These are phyloP conservation scores for Chiloscyllium plagiosum DNA, from an alignment of 2,113 vertebrate genomes.

Conservation along the genomic window DNA sequence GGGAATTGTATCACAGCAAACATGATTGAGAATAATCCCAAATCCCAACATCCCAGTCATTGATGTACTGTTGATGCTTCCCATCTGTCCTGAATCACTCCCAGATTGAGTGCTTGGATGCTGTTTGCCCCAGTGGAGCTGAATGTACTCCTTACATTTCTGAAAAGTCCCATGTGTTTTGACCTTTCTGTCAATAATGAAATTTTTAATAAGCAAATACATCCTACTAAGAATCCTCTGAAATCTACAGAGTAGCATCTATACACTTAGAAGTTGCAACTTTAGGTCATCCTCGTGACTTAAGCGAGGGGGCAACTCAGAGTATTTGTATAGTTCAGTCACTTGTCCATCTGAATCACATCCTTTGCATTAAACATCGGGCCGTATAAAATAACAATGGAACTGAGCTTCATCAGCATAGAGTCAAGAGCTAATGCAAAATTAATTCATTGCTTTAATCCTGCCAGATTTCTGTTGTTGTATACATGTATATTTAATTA, in stretches of 20 bases:
- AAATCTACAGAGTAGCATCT: background rate
- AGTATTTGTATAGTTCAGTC: background rate
- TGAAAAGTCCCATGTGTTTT: background rate
- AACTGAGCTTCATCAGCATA: background rate
- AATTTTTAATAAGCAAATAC: background rate
- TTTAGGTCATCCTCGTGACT: background rate
- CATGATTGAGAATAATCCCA: background rate
- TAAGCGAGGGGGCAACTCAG: background rate
- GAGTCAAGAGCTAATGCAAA: background rate
- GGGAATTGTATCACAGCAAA: background rate
- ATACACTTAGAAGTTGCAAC: background rate
- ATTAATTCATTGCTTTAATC: background rate
- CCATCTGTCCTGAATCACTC: background rate
- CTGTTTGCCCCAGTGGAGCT: background rate
- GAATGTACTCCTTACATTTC: background rate
- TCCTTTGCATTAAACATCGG: background rate
- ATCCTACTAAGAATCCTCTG: background rate
- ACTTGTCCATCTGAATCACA: background rate
- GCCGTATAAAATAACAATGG: background rate
- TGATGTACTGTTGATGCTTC: background rate
- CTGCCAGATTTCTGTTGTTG: background rate
- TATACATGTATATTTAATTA: conserved; percentile 17
- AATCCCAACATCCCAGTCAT: background rate
- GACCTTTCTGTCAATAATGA: background rate
- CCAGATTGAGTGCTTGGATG: background rate